Evolutionary conservation across 2,888 invertebrate species (phyloP).

Genomic region (Dinocampus coccinellae): DNA sequence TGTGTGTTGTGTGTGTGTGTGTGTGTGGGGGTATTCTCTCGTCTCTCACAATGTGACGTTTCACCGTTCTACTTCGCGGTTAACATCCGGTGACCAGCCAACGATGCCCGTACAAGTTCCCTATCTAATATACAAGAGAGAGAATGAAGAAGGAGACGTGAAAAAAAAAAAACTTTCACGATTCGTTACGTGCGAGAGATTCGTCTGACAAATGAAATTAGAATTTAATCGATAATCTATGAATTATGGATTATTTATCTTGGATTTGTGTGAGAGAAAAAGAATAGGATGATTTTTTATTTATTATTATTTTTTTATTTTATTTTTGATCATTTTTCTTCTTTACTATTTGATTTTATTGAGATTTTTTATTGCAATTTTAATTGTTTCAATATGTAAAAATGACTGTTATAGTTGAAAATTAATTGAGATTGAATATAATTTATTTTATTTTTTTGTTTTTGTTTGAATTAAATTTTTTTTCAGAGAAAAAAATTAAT

Average conservation of each 20-base stretch:
- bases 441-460: background rate
- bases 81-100: constrained; percentile 38
- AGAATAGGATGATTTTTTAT: too few relatives aligned
- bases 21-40: too few relatives aligned
- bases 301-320: too few relatives aligned
- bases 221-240: background rate
- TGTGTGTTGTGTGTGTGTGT: too few relatives aligned
- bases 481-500: background rate
- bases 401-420: too few relatives aligned
- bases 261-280: too few relatives aligned
- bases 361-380: too few relatives aligned
- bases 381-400: too few relatives aligned
- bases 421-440: too few relatives aligned
- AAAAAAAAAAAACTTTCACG: constrained; percentile 13
- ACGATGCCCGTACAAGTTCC: constrained; percentile 17
- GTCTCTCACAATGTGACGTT: constrained; percentile 28
- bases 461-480: background rate
- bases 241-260: too few relatives aligned
- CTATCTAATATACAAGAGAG: constrained; percentile 5
- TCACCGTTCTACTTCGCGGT: constrained; percentile 38
- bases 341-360: too few relatives aligned
- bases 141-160: background rate
- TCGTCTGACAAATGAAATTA: background rate
- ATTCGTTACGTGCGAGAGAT: background rate
- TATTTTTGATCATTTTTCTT: too few relatives aligned